Conservation (phyloP, 2,797 vertebrate species). For the Telmatherina bonti region DNA sequence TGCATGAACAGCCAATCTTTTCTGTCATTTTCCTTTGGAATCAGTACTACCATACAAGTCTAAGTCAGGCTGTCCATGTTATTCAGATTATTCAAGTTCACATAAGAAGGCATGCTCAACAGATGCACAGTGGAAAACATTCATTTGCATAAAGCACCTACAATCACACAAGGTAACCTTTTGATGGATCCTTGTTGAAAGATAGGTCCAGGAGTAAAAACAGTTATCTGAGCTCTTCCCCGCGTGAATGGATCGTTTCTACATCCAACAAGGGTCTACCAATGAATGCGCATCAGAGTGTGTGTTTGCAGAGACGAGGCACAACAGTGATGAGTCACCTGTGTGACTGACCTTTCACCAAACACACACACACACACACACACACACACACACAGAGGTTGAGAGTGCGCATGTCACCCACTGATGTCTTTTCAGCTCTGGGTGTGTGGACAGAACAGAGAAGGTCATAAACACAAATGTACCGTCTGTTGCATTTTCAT, state of each 20-base stretch:
- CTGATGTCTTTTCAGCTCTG: constrained; percentile 16
- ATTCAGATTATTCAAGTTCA: background rate
- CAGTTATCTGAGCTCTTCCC: background rate
- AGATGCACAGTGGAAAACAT: background rate
- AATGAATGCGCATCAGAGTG: background rate
- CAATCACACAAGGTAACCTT: constrained; percentile 21
- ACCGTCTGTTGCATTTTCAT: constrained; percentile 10
- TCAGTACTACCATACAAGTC: background rate
- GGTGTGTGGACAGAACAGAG: background rate
- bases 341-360: constrained; percentile 39
- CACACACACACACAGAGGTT: constrained; percentile 9
- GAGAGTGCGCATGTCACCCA: constrained; percentile 1
- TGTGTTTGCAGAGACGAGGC: constrained; percentile 21
- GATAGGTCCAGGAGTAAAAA: background rate
- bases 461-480: constrained; percentile 31
- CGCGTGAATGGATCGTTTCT: background rate
- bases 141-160: background rate
- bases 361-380: constrained; percentile 15
- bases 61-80: background rate
- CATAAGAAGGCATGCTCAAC: background rate
- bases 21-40: background rate
- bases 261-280: background rate
- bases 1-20: constrained; percentile 10
- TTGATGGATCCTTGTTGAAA: background rate
- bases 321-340: constrained; percentile 34